Evolutionary conservation across 2,113 vertebrate genomes (phyloP).

Genomic region (Thamnophis sirtalis): DNA sequence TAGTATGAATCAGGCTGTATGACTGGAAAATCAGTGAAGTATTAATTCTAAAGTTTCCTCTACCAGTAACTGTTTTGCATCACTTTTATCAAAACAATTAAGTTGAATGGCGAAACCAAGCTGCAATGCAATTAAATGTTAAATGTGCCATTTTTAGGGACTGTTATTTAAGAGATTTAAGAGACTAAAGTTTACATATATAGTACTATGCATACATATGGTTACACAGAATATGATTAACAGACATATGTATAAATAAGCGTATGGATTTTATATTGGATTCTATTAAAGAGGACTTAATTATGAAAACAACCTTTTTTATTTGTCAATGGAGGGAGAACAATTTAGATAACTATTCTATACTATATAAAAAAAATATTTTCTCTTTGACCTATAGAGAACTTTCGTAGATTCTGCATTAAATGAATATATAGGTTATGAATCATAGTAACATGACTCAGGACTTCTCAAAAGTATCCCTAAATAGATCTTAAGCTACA

Average conservation of each 20-base stretch:
- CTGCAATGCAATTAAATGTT: neutral
- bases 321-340: neutral
- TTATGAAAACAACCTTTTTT: neutral
- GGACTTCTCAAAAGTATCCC: neutral
- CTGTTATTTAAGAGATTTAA: neutral
- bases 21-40: neutral
- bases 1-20: neutral
- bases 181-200: neutral
- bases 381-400: neutral
- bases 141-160: neutral
- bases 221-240: neutral
- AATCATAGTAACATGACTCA: neutral
- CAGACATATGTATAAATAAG: neutral
- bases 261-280: neutral
- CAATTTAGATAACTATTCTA: neutral
- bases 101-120: neutral
- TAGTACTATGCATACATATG: neutral
- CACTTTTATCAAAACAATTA: neutral
- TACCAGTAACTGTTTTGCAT: neutral
- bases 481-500: neutral
- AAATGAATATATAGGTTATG: neutral
- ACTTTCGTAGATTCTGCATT: neutral
- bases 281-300: neutral
- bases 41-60: constrained; percentile 2
- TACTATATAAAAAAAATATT: neutral